These are phyloP conservation scores for pig (Sus scrofa) DNA, from an alignment of 2,113 vertebrate genomes.

Conservation along the genomic window DNA sequence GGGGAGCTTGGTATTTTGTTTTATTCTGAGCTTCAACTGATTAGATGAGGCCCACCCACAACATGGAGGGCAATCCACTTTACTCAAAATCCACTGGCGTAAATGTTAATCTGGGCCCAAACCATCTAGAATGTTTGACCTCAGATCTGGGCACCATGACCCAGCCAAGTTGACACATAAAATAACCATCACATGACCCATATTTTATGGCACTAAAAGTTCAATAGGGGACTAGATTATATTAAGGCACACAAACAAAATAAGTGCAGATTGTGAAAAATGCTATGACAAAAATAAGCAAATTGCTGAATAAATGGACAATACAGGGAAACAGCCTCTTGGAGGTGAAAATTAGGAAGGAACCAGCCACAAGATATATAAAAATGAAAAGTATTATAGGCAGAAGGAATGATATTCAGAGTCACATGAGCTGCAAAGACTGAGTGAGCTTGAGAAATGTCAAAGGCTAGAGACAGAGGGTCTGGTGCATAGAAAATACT, in stretches of 20 bases:
- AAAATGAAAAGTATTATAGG: not conserved
- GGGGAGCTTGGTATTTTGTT: not conserved
- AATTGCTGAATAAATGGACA: not conserved
- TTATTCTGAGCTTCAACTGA: not conserved
- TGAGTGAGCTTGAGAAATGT: not conserved
- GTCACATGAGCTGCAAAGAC: not conserved
- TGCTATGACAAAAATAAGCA: not conserved
- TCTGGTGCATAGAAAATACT: not conserved
- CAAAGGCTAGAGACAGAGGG: not conserved
- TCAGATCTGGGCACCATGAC: not conserved
- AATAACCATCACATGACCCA: not conserved
- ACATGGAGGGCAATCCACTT: not conserved
- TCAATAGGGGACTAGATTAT: not conserved
- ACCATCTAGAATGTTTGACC: not conserved
- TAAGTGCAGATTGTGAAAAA: not conserved
- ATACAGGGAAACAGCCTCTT: not conserved
- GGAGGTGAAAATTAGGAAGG: not conserved
- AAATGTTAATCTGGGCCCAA: not conserved
- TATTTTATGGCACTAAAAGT: not conserved
- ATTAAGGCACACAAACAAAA: not conserved
- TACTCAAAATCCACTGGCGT: not conserved
- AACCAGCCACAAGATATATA: accelerated
- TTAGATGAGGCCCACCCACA: not conserved
- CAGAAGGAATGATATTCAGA: not conserved
- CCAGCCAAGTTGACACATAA: not conserved